Base-by-base conservation (phyloP, 30 jellyfish, hydroid and myxozoan species). In the Pelagia noctiluca region DNA sequence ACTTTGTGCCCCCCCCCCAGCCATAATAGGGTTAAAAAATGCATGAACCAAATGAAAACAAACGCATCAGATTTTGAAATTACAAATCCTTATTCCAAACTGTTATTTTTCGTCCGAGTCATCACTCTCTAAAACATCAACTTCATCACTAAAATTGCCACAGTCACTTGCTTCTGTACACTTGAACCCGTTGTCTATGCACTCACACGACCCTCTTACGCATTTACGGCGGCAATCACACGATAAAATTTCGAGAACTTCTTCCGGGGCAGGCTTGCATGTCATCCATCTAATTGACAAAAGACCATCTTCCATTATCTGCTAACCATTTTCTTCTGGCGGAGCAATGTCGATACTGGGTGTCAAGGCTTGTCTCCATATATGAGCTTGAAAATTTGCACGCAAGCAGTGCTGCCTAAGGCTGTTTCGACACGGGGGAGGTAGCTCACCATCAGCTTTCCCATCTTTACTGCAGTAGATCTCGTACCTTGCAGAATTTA, bases 391-490 rank as follows among this genome's bases (percentile, higher is more conserved):
- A 57, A 57, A 78, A 8, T 65, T 26, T 28, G 82, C 28, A 3
- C 83, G 81, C 7, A 57, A 22, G 33, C 23, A n/a, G 68, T 76
- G 88, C 80, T 48, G 64, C 68, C 35, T 48, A 4, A 76, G 82
- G 30, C 75, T 32, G 46, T 63, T 65, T 5, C n/a, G 37, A 57
- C 89, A 78, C 4, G 83, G 89, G 26, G 89, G 89, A 21, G 62
- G 74, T 3, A 8, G 62, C 80, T 78, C 75, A 36, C 67, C 46
- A 35, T 61, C 37, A 28, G 60, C 65, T 49, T 78, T 65, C 1
- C 83, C 83, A 54, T 78, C 46, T 78, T 57, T 62, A 33, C 66
- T 65, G 37, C 81, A 65, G 57, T 78, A 78, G 35, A 76, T 76
- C 54, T 76, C 53, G 24, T 76, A 48, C 19, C 88, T 13, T n/a